A percentile compares a stretch with the other conserved stretches of the same genome.
Conservation (phyloP, 2,797 vertebrate species). For the Takifugu rubripes region DNA sequence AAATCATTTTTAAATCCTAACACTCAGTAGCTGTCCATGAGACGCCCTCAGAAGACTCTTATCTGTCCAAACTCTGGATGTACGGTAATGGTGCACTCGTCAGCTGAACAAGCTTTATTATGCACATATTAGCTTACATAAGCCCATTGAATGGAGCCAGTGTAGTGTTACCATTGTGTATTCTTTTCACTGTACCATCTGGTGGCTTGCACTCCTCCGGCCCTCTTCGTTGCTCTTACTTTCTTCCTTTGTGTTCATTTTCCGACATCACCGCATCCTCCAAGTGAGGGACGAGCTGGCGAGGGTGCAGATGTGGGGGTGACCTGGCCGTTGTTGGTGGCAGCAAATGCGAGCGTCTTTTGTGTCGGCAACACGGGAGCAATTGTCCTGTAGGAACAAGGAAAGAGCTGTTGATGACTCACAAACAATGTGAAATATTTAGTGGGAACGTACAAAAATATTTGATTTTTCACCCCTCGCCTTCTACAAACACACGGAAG, state of each 20-base stretch:
- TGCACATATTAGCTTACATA: conserved; percentile 39
- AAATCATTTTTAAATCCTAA: too few species aligned
- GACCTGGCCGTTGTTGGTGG: conserved; percentile 14
- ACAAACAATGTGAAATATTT: conserved; percentile 16
- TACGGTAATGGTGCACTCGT: conserved; percentile 1
- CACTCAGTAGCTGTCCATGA: too few species aligned
- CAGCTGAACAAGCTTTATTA: conserved; percentile 9
- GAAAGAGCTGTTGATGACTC: conserved; percentile 9
- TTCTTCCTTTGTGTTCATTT: conserved; percentile 45
- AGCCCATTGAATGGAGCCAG: conserved; percentile 47
- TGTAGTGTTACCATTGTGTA: conserved; percentile 65
- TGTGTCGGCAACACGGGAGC: conserved; percentile 40
- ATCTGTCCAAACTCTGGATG: conserved; percentile 1
- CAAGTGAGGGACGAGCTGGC: conserved; percentile 7
- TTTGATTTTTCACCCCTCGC: too few species aligned
- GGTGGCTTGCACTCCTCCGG: conserved; percentile 45
- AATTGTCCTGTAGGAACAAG: conserved; percentile 28
- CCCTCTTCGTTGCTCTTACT: conserved; percentile 25
- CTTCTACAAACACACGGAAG: too few species aligned
- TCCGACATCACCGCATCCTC: conserved; percentile 21
- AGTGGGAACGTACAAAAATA: background rate
- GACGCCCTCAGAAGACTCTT: background rate
- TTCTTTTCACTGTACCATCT: conserved; percentile 70
- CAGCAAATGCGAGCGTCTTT: conserved; percentile 11
- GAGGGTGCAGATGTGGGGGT: conserved; percentile 38